Base-by-base conservation (phyloP, 2,888 invertebrate species). In the Adelphocoris suturalis region DNA sequence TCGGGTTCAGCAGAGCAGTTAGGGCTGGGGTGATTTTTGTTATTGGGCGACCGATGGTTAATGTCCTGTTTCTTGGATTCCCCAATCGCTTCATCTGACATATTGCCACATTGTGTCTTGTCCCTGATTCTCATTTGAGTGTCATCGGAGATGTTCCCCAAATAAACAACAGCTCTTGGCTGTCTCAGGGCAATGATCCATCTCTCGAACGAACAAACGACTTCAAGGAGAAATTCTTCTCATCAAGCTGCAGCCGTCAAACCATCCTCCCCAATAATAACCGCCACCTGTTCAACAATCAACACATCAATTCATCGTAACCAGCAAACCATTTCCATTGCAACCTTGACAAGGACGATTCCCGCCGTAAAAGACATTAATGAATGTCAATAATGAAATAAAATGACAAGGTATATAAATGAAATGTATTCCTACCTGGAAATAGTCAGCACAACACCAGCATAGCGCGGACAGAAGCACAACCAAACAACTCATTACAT, bases 81-180 rank as follows among this genome's bases (percentile, higher is more conserved):
- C 88, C 88, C 88, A 88, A 80, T 88, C 88, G 88, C 78, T 78
- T 88, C 88, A 88, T 88, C 88, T 88, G 88, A 88, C 88, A 88
- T 88, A 88, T 88, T 88, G 88, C 88, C 88, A 88, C 88, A 88
- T 88, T 88, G 88, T 88, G 88, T 88, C 88, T 88, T 88, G 80
- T 88, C 57, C 88, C 88, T 88, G 88, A 88, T 88, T 88, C 88
- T 88, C 88, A 88, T 88, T 88, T 88, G 88, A 88, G 48, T 78
- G 88, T 88, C 88, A 88, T 88, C 88, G 78, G 88, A 78, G 78
- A 52, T 48, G 78, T 78, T 76, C 52, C 78, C 88, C 88, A 37
- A 52, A 55, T 48, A 78, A 78, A 55, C 27, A 80, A 88, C 88
- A 88, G 88, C 78, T 88, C 88, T 88, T 46, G 78, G 88, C 88